phyloP scores from a whole-genome alignment of 2,113 vertebrate species.

The Pelobates fuscus region DNA sequence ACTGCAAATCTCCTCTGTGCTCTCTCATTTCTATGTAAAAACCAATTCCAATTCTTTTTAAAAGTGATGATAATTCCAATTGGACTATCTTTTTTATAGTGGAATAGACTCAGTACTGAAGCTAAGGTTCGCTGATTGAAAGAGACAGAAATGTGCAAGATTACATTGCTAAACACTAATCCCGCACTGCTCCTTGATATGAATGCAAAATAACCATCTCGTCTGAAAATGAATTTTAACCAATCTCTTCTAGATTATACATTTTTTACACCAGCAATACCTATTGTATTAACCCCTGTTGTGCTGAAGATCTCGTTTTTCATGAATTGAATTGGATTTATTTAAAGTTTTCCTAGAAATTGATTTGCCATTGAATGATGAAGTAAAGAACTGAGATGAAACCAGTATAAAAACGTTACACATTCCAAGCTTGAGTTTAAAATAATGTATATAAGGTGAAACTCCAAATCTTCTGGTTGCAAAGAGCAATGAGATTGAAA shows the following conservation, averaged over 20 bases:
- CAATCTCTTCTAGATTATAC: constrained; percentile 40
- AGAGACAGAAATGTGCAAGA: constrained; percentile 49
- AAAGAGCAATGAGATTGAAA: no score
- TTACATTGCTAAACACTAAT: constrained; percentile 52
- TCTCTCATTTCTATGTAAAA: constrained; percentile 50
- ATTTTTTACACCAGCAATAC: background rate
- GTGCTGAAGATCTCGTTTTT: background rate
- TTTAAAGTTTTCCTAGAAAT: background rate
- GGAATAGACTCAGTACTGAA: constrained; percentile 46
- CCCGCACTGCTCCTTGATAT: constrained; percentile 44
- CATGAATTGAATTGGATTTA: background rate
- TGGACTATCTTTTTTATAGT: constrained; percentile 41
- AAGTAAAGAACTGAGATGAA: background rate
- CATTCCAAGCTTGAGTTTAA: no score
- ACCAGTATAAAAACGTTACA: no score
- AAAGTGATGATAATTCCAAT: constrained; percentile 50
- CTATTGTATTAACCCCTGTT: constrained; percentile 19
- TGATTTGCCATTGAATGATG: background rate
- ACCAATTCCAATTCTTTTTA: constrained; percentile 51
- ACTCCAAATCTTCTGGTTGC: no score
- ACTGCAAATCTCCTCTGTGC: constrained; percentile 33
- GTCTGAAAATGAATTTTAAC: constrained; percentile 48
- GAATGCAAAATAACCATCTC: constrained; percentile 50
- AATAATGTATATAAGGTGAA: no score
- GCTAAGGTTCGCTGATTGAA: constrained; percentile 45